Evolutionary conservation across 2,888 invertebrate species (phyloP).

Genomic region (Ormyrus labotus): DNA sequence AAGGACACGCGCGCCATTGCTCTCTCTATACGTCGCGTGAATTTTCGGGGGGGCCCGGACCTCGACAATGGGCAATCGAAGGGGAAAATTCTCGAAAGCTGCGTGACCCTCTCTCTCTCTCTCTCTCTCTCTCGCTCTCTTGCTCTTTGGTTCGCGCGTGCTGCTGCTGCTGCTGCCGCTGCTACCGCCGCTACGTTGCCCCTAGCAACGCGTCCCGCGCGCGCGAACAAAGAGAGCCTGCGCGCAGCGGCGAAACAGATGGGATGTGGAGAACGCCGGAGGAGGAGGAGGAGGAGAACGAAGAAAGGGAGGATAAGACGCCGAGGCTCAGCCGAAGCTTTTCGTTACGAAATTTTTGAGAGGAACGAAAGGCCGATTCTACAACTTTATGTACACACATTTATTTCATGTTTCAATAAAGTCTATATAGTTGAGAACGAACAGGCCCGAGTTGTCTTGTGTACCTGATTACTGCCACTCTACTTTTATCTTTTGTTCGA

Average conservation of each 20-base stretch:
- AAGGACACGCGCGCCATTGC: neutral
- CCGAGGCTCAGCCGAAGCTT: neutral
- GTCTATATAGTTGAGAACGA: too few species aligned
- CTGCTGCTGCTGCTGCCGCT: slow-evolving; percentile 15
- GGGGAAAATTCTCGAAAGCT: slow-evolving; percentile 54
- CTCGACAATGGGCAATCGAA: slow-evolving; percentile 50
- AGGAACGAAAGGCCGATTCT: too few species aligned
- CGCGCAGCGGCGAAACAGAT: neutral
- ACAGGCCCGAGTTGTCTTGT: too few species aligned
- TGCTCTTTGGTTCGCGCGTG: neutral
- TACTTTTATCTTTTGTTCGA: too few species aligned
- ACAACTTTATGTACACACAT: too few species aligned
- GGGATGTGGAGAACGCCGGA: neutral
- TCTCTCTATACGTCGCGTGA: neutral
- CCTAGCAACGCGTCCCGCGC: slow-evolving; percentile 5
- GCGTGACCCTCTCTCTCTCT: neutral
- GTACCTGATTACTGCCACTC: too few species aligned
- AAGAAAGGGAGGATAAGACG: neutral
- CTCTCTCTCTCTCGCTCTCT: too few species aligned
- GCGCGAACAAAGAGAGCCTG: slow-evolving; percentile 17
- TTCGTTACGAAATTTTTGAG: neutral
- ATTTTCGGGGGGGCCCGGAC: neutral
- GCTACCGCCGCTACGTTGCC: neutral
- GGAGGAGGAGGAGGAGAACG: neutral
- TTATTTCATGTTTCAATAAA: too few species aligned